Conservation (phyloP, 2,888 invertebrate species). For the Xestobium rufovillosum region DNA sequence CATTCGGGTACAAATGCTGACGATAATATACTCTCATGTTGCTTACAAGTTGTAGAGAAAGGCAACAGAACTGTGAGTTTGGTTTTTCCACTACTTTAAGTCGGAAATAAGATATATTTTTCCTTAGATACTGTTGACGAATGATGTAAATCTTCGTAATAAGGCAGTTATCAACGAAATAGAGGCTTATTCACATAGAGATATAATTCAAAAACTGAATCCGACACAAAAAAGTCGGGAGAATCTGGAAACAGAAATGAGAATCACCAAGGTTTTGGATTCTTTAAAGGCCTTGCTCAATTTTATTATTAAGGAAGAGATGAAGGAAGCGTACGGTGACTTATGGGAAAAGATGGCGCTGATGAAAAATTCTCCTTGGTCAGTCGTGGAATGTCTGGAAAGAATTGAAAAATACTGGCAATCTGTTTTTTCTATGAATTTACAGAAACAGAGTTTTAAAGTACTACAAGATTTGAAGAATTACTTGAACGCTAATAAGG, state of each 20-base stretch:
- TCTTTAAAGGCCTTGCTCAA: constrained; percentile 30
- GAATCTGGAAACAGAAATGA: constrained; percentile 4
- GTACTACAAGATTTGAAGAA: constrained; percentile 29
- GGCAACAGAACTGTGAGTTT: background rate
- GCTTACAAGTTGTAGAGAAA: background rate
- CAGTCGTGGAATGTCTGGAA: constrained; percentile 46
- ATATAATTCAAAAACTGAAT: constrained; percentile 27
- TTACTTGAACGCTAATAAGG: constrained; percentile 23
- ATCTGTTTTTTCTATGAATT: constrained; percentile 48
- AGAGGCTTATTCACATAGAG: constrained; percentile 29
- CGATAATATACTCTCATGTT: background rate
- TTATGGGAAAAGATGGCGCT: constrained; percentile 48
- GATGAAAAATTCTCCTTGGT: constrained; percentile 50
- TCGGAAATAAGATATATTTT: constrained; percentile 4
- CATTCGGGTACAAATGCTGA: background rate
- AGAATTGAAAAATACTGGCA: constrained; percentile 55
- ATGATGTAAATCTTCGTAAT: constrained; percentile 53
- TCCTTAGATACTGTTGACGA: constrained; percentile 50
- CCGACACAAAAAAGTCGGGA: constrained; percentile 5
- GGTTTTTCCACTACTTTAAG: background rate
- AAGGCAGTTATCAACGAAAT: constrained; percentile 49
- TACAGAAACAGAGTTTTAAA: constrained; percentile 35
- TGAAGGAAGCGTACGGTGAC: constrained; percentile 50
- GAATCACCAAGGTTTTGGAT: constrained; percentile 26
- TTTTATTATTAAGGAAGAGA: constrained; percentile 46